These are phyloP conservation scores for Nothocercus julius DNA, from an alignment of 2,113 vertebrate genomes.

Conservation along the genomic window DNA sequence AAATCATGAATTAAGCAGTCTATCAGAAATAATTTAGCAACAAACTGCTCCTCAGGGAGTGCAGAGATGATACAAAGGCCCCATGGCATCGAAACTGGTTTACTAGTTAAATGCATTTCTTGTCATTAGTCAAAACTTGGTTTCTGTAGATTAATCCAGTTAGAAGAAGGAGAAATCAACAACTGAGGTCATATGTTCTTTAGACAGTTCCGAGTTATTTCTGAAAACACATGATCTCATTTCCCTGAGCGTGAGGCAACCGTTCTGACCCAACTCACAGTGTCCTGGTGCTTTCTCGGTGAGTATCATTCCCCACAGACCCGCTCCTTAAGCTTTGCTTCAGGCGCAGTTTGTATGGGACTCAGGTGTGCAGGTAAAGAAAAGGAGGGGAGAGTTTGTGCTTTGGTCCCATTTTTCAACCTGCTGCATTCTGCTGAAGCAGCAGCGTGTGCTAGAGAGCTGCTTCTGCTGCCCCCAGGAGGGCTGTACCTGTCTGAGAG, in stretches of 20 bases:
- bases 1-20: background rate
- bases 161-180: background rate
- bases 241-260: background rate
- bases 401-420: background rate
- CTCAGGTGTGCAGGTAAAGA: background rate
- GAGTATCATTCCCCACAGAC: background rate
- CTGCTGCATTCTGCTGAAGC: background rate
- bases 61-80: background rate
- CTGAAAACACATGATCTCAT: background rate
- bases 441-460: background rate
- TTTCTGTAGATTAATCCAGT: background rate
- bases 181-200: rapidly evolving
- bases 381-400: background rate
- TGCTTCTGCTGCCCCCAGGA: background rate
- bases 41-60: background rate
- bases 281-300: background rate
- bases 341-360: background rate
- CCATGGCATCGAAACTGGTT: background rate
- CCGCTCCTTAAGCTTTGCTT: background rate
- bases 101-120: background rate
- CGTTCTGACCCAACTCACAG: background rate
- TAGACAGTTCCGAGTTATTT: background rate
- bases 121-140: background rate
- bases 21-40: background rate
- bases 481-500: background rate